Percentiles rank a stretch among this genome's conserved stretches.
phyloP scores from a whole-genome alignment of 2,113 vertebrate genomes.

The Opisthocomus hoazin region DNA sequence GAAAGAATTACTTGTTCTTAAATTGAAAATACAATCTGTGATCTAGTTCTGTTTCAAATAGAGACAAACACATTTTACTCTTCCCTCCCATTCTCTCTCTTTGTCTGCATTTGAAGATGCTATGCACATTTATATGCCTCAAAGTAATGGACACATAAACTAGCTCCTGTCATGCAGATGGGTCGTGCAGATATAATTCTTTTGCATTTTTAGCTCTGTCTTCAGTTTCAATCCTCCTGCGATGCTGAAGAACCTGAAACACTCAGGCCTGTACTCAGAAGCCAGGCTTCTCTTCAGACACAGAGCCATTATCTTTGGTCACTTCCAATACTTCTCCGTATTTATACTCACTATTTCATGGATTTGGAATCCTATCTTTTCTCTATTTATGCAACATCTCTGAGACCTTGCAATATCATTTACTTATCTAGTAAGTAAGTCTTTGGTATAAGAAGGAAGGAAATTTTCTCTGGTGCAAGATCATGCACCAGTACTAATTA shows the following conservation, averaged over 20 bases:
- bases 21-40: conserved; percentile 42
- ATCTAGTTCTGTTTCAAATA: conserved; percentile 33
- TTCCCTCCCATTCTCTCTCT: not conserved
- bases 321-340: not conserved
- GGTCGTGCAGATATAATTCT: not conserved
- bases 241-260: not conserved
- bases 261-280: not conserved
- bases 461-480: not conserved
- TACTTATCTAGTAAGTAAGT: not conserved
- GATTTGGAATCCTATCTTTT: not conserved
- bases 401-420: not conserved
- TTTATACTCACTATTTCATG: not conserved
- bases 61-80: not conserved
- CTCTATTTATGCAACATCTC: not conserved
- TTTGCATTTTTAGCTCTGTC: not conserved
- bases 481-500: not conserved
- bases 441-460: not conserved
- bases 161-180: not conserved
- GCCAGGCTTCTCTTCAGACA: not conserved
- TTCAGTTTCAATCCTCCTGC: not conserved
- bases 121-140: not conserved
- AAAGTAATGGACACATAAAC: conserved; percentile 10
- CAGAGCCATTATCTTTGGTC: not conserved
- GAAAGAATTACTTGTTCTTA: conserved; percentile 26
- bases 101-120: not conserved